Percentiles rank a stretch among this genome's conserved stretches.
Evolutionary conservation across 2,113 vertebrate species (phyloP).

Genomic region (Psephotus haematonotus): DNA sequence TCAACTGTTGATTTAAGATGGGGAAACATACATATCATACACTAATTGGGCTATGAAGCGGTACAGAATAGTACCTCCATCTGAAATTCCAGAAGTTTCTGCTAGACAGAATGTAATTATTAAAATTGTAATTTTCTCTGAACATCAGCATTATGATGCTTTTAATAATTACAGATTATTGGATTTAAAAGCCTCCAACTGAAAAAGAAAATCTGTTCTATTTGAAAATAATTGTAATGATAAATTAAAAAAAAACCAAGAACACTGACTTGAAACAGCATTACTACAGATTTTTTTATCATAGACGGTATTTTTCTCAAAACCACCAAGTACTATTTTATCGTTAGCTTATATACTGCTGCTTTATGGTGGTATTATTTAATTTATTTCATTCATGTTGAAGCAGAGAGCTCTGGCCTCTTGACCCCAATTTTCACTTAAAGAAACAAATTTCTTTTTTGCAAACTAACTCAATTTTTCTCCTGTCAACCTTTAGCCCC

Average conservation of each 20-base stretch:
- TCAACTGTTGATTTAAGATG: background rate
- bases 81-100: background rate
- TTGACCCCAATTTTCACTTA: slow-evolving; percentile 84
- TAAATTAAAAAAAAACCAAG: background rate
- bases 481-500: slow-evolving; percentile 81
- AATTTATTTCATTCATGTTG: slow-evolving; percentile 73
- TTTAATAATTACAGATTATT: background rate
- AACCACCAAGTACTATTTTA: slow-evolving; percentile 50
- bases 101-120: background rate
- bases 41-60: background rate
- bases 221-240: slow-evolving; percentile 7
- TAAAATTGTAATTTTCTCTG: background rate
- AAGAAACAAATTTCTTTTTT: slow-evolving; percentile 83
- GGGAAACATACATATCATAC: background rate
- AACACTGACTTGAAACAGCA: background rate
- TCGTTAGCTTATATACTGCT: slow-evolving; percentile 60
- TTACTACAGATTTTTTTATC: slow-evolving; percentile 20
- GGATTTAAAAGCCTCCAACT: background rate
- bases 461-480: slow-evolving; percentile 85
- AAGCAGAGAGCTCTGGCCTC: slow-evolving; percentile 72
- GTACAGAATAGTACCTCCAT: background rate
- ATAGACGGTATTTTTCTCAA: slow-evolving; percentile 28
- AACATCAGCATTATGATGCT: background rate
- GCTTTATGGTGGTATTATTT: slow-evolving; percentile 68
- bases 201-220: background rate